Evolutionary conservation across 2,797 vertebrate species (phyloP).

Genomic region (Valencia hispanica): DNA sequence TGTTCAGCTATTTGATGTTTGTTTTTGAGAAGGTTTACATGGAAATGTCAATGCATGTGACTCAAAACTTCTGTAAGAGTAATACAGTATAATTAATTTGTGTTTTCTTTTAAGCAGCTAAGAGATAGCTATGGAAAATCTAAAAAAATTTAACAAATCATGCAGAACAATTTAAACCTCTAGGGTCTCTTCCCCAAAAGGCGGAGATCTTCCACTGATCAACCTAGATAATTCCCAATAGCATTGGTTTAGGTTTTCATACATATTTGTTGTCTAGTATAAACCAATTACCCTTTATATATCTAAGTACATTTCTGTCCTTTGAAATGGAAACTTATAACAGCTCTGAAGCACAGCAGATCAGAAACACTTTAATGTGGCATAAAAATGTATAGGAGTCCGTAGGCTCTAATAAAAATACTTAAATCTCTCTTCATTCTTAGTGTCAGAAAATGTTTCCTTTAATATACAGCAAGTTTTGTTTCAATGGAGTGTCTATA

Average conservation of each 20-base stretch:
- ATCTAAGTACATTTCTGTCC: not conserved
- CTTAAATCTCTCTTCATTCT: not conserved
- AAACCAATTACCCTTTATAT: not conserved
- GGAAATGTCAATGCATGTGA: not conserved
- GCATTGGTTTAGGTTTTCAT: not conserved
- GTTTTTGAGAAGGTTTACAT: not conserved
- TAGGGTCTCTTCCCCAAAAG: not conserved
- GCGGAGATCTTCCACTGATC: not conserved
- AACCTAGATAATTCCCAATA: not conserved
- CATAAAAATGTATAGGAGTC: not conserved
- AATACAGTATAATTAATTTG: not conserved
- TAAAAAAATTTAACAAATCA: not conserved
- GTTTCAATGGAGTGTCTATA: not conserved
- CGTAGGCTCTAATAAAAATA: not conserved
- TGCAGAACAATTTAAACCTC: not conserved
- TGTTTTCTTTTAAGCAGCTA: not conserved
- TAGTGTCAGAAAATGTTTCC: not conserved
- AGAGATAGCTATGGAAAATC: not conserved
- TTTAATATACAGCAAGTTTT: not conserved
- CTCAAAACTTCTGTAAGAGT: not conserved
- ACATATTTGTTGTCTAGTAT: not conserved
- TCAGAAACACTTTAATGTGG: not conserved
- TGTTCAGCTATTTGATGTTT: not conserved
- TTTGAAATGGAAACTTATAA: not conserved
- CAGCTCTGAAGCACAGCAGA: not conserved